Conservation (phyloP, 2,888 invertebrate species). For the Neocrepidodera transversa region DNA sequence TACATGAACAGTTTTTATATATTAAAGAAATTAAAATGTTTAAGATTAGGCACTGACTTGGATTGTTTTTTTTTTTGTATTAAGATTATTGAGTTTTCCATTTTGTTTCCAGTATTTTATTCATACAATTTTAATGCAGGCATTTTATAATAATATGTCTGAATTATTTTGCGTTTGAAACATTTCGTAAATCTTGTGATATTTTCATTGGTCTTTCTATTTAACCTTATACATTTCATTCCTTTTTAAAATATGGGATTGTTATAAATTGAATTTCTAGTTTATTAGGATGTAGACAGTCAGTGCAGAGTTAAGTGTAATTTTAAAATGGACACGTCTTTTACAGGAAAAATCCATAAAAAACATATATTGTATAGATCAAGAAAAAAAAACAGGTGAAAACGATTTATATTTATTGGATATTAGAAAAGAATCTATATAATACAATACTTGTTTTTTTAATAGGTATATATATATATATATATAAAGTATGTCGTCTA, state of each 20-base stretch:
- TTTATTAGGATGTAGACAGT: conserved; percentile 8
- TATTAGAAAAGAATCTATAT: too few species aligned
- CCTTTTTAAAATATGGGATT: conserved; percentile 22
- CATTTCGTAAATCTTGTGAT: conserved; percentile 24
- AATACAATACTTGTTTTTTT: too few species aligned
- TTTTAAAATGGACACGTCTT: not conserved
- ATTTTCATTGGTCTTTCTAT: conserved; percentile 20
- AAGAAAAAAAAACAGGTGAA: too few species aligned
- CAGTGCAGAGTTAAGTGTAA: conserved; percentile 7
- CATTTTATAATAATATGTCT: not conserved
- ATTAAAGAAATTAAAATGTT: conserved; percentile 11
- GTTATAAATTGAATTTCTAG: conserved; percentile 14
- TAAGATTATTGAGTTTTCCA: conserved; percentile 15
- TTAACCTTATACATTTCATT: conserved; percentile 14
- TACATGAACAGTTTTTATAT: not conserved
- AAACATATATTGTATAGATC: too few species aligned
- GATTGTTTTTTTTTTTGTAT: conserved; percentile 45
- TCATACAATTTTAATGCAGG: conserved; percentile 3
- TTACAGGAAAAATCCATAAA: too few species aligned
- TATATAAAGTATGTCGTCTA: too few species aligned
- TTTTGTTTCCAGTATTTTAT: conserved; percentile 37
- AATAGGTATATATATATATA: too few species aligned
- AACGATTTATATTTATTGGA: too few species aligned
- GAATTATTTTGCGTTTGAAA: not conserved
- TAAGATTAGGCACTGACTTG: conserved; percentile 49